These are phyloP conservation scores for Holothuria glaberrima DNA, from an alignment of 35 echinoderm and acorn worm genomes.

Conservation along the genomic window DNA sequence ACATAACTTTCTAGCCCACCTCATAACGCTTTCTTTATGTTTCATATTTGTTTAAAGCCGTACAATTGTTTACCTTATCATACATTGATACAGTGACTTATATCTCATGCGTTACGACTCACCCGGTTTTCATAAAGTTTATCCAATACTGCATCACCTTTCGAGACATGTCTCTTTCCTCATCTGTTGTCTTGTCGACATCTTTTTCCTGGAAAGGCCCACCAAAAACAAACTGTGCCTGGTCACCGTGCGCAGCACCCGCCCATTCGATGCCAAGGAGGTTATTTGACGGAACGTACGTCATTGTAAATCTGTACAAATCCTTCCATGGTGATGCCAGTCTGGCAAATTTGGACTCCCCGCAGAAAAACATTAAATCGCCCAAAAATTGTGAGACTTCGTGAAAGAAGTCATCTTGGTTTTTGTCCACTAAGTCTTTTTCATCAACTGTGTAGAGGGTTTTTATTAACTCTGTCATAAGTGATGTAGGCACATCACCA, in stretches of 20 bases:
- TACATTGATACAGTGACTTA: too few relatives aligned
- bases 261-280: background rate
- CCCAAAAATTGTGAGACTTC: background rate
- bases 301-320: background rate
- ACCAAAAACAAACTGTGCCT: background rate
- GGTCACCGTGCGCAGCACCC: background rate
- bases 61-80: too few relatives aligned
- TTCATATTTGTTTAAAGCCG: too few relatives aligned
- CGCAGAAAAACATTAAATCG: background rate
- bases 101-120: too few relatives aligned
- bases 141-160: too few relatives aligned
- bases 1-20: too few relatives aligned
- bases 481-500: background rate
- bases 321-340: background rate
- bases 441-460: background rate
- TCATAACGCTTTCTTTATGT: too few relatives aligned
- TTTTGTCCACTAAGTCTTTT: background rate
- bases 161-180: too few relatives aligned
- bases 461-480: background rate
- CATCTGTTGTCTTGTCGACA: too few relatives aligned
- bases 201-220: background rate
- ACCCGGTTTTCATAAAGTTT: too few relatives aligned
- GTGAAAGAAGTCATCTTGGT: background rate
- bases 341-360: slow-evolving; percentile 21
- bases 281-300: background rate